Evolutionary conservation across 2,113 vertebrate species (phyloP).

Genomic region (Lota lota): DNA sequence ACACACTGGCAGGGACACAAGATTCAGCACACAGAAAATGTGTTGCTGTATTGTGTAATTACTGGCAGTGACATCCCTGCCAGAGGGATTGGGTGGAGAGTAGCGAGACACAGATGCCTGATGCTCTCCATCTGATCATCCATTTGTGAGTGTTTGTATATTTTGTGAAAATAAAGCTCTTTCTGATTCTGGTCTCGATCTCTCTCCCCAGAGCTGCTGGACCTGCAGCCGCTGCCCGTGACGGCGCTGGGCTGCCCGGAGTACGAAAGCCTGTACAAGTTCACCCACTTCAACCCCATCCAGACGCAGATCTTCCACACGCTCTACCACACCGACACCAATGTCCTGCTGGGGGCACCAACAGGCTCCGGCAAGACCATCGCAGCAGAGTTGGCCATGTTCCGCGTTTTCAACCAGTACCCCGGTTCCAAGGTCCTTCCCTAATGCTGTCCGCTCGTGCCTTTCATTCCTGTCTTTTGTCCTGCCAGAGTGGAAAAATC

Average conservation of each 20-base stretch:
- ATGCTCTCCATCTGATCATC: too few relatives aligned
- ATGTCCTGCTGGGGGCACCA: slow-evolving; percentile 94
- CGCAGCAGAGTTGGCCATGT: slow-evolving; percentile 96
- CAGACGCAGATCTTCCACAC: slow-evolving; percentile 99
- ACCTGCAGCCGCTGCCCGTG: slow-evolving; percentile 91
- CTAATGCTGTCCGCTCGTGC: too few relatives aligned
- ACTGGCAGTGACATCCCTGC: background rate
- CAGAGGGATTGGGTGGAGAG: background rate
- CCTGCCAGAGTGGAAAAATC: background rate
- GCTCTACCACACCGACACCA: slow-evolving; percentile 92
- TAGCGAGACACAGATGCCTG: background rate
- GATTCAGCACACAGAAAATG: background rate
- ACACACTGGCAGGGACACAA: background rate
- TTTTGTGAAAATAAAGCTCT: too few relatives aligned
- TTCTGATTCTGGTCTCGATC: too few relatives aligned
- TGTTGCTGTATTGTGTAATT: background rate
- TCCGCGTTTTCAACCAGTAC: slow-evolving; percentile 92
- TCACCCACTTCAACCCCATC: slow-evolving; percentile 97
- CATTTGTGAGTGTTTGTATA: too few relatives aligned
- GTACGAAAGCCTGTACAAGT: slow-evolving; percentile 91
- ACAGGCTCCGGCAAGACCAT: slow-evolving; percentile 98
- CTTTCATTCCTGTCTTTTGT: background rate
- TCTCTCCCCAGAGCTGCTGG: slow-evolving; percentile 83
- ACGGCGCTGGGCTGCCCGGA: slow-evolving; percentile 82
- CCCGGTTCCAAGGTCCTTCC: slow-evolving; percentile 84